phyloP scores from a whole-genome alignment of 2,797 vertebrate species.

The Trichosurus vulpecula region DNA sequence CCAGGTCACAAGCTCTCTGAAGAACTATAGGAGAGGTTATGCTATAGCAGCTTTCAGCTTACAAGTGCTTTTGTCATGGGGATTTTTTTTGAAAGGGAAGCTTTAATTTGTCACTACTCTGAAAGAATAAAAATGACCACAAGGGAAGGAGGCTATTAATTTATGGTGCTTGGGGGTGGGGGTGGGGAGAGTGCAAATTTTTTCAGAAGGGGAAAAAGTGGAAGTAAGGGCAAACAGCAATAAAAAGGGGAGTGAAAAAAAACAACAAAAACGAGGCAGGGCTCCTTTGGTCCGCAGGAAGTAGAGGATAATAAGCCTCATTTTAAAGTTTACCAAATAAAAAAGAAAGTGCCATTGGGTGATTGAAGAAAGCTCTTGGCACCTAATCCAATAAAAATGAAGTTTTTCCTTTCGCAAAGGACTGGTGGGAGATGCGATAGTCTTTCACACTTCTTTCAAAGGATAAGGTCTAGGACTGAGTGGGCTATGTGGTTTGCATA shows the following conservation, averaged over 20 bases:
- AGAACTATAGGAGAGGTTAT: constrained; percentile 52
- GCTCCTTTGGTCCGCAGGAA: constrained; percentile 55
- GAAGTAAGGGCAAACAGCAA: constrained; percentile 50
- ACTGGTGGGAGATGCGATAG: constrained; percentile 44
- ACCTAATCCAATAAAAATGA: constrained; percentile 58
- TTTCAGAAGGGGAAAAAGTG: background rate
- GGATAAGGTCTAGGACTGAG: background rate
- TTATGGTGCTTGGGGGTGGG: constrained; percentile 33
- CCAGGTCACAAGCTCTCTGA: background rate
- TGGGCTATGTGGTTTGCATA: constrained; percentile 58
- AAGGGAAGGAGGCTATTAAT: constrained; percentile 53
- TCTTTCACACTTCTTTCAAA: constrained; percentile 28
- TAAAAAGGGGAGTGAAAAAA: constrained; percentile 39
- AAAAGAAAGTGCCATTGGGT: constrained; percentile 53
- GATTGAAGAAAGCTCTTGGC: constrained; percentile 63
- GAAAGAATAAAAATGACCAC: constrained; percentile 56
- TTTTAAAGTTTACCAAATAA: constrained; percentile 67
- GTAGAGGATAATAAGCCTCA: constrained; percentile 41
- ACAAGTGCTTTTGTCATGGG: constrained; percentile 61
- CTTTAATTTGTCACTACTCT: constrained; percentile 69
- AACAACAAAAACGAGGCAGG: background rate
- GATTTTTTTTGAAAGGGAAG: constrained; percentile 36
- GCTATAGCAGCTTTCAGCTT: constrained; percentile 40
- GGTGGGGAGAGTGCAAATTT: constrained; percentile 34
- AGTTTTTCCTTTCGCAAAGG: constrained; percentile 59